Conservation (phyloP, 2,113 vertebrate genomes). For the Tiliqua scincoides region DNA sequence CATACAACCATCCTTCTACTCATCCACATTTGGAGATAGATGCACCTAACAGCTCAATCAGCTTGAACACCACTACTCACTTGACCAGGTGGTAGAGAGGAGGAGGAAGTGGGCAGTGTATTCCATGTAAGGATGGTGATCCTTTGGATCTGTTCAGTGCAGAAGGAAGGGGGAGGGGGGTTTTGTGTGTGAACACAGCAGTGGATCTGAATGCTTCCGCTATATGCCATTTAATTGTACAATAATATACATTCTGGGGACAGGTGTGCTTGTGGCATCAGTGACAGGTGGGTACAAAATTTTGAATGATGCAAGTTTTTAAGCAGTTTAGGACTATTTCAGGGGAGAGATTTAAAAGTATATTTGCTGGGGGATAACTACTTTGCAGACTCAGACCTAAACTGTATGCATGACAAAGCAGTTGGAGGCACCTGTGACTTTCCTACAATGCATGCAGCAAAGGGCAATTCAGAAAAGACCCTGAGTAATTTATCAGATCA, state of each 20-base stretch:
- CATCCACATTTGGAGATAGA: background rate
- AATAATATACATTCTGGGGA: conserved; percentile 23
- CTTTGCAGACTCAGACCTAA: background rate
- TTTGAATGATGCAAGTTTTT: background rate
- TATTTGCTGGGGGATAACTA: background rate
- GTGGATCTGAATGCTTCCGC: background rate
- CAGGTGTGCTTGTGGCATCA: conserved; percentile 35
- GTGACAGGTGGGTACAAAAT: background rate
- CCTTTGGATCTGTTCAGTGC: background rate
- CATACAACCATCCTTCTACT: background rate
- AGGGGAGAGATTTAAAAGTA: background rate
- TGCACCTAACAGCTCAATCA: background rate
- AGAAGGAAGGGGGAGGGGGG: background rate
- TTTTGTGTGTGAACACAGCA: background rate
- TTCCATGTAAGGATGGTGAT: background rate
- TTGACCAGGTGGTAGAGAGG: background rate
- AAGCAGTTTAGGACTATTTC: conserved; percentile 15
- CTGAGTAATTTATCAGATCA: conserved; percentile 39
- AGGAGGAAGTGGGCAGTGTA: background rate
- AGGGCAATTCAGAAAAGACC: conserved; percentile 43
- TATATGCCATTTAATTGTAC: background rate
- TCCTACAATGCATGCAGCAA: conserved; percentile 2
- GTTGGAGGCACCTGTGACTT: background rate
- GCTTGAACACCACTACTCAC: background rate
- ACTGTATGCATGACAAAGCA: background rate